These are phyloP conservation scores for Passer montanus DNA, from an alignment of 2,113 vertebrate genomes.

Conservation along the genomic window DNA sequence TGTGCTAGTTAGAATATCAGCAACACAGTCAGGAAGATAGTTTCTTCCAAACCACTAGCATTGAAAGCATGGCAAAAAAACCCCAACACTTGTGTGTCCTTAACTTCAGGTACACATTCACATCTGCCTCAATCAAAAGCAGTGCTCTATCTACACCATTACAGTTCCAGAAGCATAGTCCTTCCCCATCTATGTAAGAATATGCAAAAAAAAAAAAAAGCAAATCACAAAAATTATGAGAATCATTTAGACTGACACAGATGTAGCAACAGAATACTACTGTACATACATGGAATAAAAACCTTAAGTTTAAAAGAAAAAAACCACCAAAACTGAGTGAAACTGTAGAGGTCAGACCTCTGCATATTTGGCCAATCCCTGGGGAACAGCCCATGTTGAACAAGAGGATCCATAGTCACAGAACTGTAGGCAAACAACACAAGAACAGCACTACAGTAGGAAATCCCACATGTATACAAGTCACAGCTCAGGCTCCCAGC, in stretches of 20 bases:
- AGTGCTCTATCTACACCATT: neutral
- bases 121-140: neutral
- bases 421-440: neutral
- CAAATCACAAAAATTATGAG: neutral
- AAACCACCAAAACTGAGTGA: neutral
- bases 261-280: neutral
- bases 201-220: neutral
- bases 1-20: neutral
- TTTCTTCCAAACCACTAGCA: neutral
- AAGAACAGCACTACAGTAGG: neutral
- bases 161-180: neutral
- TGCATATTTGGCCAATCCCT: neutral
- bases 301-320: neutral
- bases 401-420: neutral
- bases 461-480: neutral
- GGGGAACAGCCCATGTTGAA: neutral
- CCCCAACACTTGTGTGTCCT: neutral
- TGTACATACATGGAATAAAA: neutral
- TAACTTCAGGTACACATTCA: neutral
- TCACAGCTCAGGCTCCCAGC: constrained; percentile 6
- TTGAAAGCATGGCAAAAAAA: neutral
- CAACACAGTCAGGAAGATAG: neutral
- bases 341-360: neutral
- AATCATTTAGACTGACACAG: neutral
- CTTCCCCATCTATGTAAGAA: neutral